phyloP scores from a whole-genome alignment of 2,888 invertebrate genomes.

The Brachycybe producta region DNA sequence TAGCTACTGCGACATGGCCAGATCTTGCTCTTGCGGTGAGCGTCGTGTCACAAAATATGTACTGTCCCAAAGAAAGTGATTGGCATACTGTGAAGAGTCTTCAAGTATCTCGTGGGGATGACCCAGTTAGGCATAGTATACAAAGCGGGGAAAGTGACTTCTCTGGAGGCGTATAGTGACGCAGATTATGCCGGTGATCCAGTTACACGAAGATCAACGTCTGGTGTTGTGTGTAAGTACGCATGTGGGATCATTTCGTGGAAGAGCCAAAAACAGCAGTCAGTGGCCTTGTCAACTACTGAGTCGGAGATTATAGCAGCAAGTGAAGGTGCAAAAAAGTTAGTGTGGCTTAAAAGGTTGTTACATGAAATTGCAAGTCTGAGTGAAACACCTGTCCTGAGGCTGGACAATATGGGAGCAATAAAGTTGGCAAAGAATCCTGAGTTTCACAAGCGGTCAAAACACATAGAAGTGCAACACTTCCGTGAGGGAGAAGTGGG shows the following conservation, averaged over 20 bases:
- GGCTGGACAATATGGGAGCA: not conserved
- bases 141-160: constrained; percentile 2
- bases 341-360: not conserved
- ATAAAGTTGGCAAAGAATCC: not conserved
- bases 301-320: not conserved
- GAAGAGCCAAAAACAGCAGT: not conserved
- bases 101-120: constrained; percentile 27
- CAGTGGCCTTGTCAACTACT: not conserved
- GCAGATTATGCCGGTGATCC: constrained; percentile 26
- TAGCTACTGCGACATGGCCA: constrained; percentile 22
- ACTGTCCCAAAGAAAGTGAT: constrained; percentile 21
- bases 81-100: constrained; percentile 29
- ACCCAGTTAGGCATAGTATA: constrained; percentile 24
- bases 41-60: constrained; percentile 22
- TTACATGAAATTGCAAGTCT: not conserved
- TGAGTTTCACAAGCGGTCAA: not conserved
- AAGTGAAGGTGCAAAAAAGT: not conserved
- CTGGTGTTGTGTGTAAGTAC: constrained; percentile 19
- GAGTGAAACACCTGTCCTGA: not conserved
- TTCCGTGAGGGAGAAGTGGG: too few species aligned
- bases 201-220: constrained; percentile 23
- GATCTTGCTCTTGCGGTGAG: constrained; percentile 23
- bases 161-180: constrained; percentile 26
- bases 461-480: not conserved
- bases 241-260: not conserved